Evolutionary conservation across 2,113 vertebrate species (phyloP).

Genomic region (Ancistrus triradiatus): DNA sequence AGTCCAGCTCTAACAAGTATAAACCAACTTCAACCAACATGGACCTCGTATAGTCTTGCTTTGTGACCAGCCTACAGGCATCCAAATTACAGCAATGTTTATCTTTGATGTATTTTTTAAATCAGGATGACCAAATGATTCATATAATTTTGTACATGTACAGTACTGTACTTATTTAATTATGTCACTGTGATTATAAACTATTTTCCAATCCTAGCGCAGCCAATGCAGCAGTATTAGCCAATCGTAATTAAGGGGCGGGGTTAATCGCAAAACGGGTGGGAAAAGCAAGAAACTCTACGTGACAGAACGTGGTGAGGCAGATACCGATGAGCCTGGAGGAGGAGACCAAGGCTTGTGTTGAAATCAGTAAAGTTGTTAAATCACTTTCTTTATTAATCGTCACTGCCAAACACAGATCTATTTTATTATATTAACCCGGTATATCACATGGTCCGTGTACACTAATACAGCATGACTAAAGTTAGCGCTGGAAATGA

Average conservation of each 20-base stretch:
- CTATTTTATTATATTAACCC: background rate
- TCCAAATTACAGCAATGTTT: too few relatives aligned
- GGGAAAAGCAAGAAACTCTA: slow-evolving; percentile 21
- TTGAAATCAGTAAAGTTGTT: background rate
- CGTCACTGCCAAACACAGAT: background rate
- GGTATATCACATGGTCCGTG: background rate
- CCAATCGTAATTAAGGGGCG: background rate
- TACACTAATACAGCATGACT: background rate
- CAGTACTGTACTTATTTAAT: too few relatives aligned
- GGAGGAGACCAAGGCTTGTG: slow-evolving; percentile 18
- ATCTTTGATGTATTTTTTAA: too few relatives aligned
- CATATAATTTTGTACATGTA: too few relatives aligned
- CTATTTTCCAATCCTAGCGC: too few relatives aligned
- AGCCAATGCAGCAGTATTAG: too few relatives aligned
- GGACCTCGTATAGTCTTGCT: too few relatives aligned
- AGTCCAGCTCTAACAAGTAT: too few relatives aligned
- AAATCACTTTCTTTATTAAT: background rate
- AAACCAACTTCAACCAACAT: too few relatives aligned
- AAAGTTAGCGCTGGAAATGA: slow-evolving; percentile 14
- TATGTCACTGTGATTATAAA: too few relatives aligned
- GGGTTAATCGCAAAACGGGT: background rate
- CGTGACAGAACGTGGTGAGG: slow-evolving; percentile 28
- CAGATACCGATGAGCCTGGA: background rate
- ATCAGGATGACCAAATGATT: too few relatives aligned
- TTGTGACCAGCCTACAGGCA: too few relatives aligned